phyloP scores from a whole-genome alignment of 2,888 invertebrate genomes.

The Pristionchus fissidentatus region DNA sequence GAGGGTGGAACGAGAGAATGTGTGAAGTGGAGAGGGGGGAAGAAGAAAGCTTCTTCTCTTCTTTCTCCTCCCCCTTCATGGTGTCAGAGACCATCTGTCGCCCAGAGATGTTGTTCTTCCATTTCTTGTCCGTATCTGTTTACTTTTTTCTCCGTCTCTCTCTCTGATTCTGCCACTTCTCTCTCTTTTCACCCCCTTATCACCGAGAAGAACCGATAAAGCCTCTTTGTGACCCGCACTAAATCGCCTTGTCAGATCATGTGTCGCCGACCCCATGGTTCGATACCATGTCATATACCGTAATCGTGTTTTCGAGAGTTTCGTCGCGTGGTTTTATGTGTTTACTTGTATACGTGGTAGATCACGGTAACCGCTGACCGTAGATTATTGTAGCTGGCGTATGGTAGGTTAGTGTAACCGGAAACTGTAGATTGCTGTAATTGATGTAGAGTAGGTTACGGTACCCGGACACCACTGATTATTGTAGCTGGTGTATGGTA shows the following conservation, averaged over 20 bases:
- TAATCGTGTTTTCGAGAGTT: too few relatives aligned
- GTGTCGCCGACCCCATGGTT: slow-evolving; percentile 2
- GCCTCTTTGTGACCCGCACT: neutral
- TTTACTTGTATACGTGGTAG: too few relatives aligned
- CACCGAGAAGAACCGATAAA: slow-evolving; percentile 11
- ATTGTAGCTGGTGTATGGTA: neutral
- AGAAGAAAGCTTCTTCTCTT: neutral
- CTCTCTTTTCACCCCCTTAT: neutral
- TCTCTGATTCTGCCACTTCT: neutral
- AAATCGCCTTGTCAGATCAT: neutral
- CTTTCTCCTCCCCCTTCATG: too few relatives aligned
- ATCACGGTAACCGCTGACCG: neutral
- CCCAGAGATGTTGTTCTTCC: too few relatives aligned
- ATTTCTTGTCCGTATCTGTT: neutral
- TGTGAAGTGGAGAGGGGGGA: neutral
- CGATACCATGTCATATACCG: neutral
- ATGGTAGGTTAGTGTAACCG: slow-evolving; percentile 11
- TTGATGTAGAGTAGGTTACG: too few relatives aligned
- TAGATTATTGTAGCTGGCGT: neutral
- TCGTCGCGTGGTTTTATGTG: neutral
- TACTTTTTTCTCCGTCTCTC: neutral
- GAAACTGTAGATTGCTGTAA: too few relatives aligned
- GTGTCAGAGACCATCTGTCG: slow-evolving; percentile 39
- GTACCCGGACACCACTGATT: neutral
- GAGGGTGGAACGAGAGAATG: slow-evolving; percentile 4